Conservation (phyloP, 2,888 invertebrate species). For the Isoperla grammatica region DNA sequence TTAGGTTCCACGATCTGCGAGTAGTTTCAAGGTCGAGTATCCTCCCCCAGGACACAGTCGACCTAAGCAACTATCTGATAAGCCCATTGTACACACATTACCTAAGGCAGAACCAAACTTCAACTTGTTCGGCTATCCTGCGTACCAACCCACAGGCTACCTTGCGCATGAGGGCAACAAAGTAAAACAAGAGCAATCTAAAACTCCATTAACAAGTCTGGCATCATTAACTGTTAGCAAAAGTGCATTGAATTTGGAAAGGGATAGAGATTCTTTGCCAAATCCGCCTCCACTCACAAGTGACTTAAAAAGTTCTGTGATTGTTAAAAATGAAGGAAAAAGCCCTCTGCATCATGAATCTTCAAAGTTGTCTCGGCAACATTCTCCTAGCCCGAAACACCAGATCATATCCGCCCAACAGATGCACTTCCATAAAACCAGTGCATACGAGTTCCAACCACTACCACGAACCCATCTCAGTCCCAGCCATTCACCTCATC, state of each 20-base stretch:
- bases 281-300: slow-evolving; percentile 63
- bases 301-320: slow-evolving; percentile 67
- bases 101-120: slow-evolving; percentile 66
- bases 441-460: slow-evolving; percentile 33
- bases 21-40: slow-evolving; percentile 45
- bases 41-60: slow-evolving; percentile 47
- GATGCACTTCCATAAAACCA: slow-evolving; percentile 40
- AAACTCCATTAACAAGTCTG: slow-evolving; percentile 41
- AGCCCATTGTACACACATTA: slow-evolving; percentile 41
- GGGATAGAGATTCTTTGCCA: slow-evolving; percentile 45
- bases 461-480: slow-evolving; percentile 37
- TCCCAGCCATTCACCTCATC: slow-evolving; percentile 45
- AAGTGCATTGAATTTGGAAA: slow-evolving; percentile 23
- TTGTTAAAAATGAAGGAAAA: slow-evolving; percentile 71
- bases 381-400: slow-evolving; percentile 49
- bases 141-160: slow-evolving; percentile 43
- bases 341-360: slow-evolving; percentile 52
- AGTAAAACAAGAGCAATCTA: slow-evolving; percentile 50
- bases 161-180: slow-evolving; percentile 55
- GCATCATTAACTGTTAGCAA: slow-evolving; percentile 30
- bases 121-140: slow-evolving; percentile 59
- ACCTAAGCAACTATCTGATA: slow-evolving; percentile 38
- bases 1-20: slow-evolving; percentile 43
- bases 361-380: slow-evolving; percentile 46
- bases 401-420: slow-evolving; percentile 45